Evolutionary conservation across 2,113 vertebrate genomes (phyloP), one percentile per base, ranked within the genome.

Genomic region (Ahaetulla prasina): DNA sequence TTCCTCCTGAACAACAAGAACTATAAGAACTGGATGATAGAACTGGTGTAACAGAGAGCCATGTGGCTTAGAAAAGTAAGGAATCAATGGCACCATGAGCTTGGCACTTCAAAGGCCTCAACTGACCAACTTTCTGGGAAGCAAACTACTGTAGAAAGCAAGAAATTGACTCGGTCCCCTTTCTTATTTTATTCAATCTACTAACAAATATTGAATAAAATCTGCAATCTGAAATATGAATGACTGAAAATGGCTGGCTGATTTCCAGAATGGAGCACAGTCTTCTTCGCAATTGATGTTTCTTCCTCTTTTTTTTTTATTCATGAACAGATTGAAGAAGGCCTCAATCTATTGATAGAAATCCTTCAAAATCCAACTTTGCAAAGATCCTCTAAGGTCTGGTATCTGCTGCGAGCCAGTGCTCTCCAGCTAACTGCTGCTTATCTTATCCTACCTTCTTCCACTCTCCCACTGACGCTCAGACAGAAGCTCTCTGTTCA

Each of bases 321-420:
- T 55, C 30, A 9, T 87, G 87, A 60, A 53, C 96, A 99, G 99
- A 91, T 98, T 88, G 92, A 97, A 18, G 92, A 94, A 30, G 99
- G 99, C 0, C 94, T 98, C 11, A 27, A 92, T 10, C 93, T 97
- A 45, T 89, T 99, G 91, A 97, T 98, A 84, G 96, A 96, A 47
- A 98, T 98, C 68, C 97, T 99, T 6, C 97, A 96, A 96, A 95
- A 98, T 93, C 97, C 97, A 1, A 97, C 95, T 11, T 97, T 98
- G 53, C 98, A 98, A 91, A 98, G 96, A 94, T 95, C 95, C 23
- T 98, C 98, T 0, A 99, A 98, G 93, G 97, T 96, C 92, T 99
- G 98, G 98, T 99, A 98, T 96, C 93, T 99, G 92, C 96, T 99
- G 22, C 97, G 98, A 47, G 98, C 98, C 86, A 97, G 96, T 2